Evolutionary conservation across 2,113 vertebrate genomes (phyloP), one percentile per base, ranked within the genome.

Genomic region (Microtus oregoni): DNA sequence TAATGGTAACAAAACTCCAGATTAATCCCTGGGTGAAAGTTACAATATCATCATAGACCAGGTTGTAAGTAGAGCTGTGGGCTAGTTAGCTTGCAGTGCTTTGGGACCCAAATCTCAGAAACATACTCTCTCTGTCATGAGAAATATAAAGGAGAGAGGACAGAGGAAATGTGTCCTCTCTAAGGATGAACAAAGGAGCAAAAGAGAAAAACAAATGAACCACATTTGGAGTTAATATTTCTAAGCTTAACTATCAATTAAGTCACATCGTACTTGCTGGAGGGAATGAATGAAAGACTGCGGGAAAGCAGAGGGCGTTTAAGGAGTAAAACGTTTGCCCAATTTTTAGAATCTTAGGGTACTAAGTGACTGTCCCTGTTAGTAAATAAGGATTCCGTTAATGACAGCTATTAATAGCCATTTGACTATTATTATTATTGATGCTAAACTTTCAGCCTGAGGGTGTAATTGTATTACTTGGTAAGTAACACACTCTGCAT

Each of bases 11-110:
- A 86, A 50, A 52, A 2, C 47, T 4, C 26, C 9, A 47, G 12
- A 15, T 22, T n/a, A 50, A 93, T n/a, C 52, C 41, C 13, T 44
- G 93, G 79, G 76, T 76, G 28, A n/a, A 88, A 17, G 6, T 22
- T 82, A 77, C 30, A 87, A 47, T 67, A 83, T 26, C 4, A 76
- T 9, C 15, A 83, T 22, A 76, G 24, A 30, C 22, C 12, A 63
- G 12, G 10, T 8, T 78, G 6, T n/a, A 70, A 70, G 26, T 73
- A 24, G 8, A 26, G 15, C 75, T 83, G 3, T 44, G 1, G 2
- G 0, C 0, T 38, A n/a, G 5, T 50, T 41, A 92, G 14, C 8
- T 3, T 61, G 41, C 4, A n/a, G 26, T 3, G 67, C 5, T 50
- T 76, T 1, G 38, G 52, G 47, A 87, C 35, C 20, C 38, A 28